Conservation (phyloP, 2,113 vertebrate species). For the Neodon shergylaensis region DNA sequence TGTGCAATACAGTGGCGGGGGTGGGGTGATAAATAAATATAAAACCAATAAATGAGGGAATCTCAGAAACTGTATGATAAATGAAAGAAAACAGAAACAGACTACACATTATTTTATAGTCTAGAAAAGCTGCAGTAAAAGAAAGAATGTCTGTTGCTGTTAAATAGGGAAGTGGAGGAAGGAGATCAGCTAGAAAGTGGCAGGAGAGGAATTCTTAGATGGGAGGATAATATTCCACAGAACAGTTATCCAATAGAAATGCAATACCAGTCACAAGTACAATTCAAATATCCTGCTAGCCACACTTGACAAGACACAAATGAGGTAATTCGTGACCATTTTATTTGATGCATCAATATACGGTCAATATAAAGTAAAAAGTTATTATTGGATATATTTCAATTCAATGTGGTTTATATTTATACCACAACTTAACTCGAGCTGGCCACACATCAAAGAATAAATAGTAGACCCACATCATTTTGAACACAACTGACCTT, state of each 20-base stretch:
- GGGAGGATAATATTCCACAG: not conserved
- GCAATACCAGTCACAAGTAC: not conserved
- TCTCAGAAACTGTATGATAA: not conserved
- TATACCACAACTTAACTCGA: not conserved
- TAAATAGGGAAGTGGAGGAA: not conserved
- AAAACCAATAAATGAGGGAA: not conserved
- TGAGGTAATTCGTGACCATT: not conserved
- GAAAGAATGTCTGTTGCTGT: not conserved
- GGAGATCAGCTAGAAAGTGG: not conserved
- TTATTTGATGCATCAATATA: conserved; percentile 29
- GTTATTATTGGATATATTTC: not conserved
- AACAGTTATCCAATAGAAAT: not conserved
- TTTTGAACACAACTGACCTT: not conserved
- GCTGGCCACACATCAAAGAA: not conserved
- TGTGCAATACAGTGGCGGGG: not conserved
- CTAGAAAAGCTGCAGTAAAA: not conserved
- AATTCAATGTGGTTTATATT: not conserved
- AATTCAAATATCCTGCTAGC: conserved; percentile 24
- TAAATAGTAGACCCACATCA: not conserved
- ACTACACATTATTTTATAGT: not conserved
- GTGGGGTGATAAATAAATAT: not conserved
- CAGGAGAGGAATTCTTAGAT: not conserved
- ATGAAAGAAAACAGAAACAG: not conserved
- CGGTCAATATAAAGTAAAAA: not conserved
- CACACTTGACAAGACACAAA: not conserved